phyloP scores from a whole-genome alignment of 2,797 vertebrate genomes.

The Enteromius mattozi region DNA sequence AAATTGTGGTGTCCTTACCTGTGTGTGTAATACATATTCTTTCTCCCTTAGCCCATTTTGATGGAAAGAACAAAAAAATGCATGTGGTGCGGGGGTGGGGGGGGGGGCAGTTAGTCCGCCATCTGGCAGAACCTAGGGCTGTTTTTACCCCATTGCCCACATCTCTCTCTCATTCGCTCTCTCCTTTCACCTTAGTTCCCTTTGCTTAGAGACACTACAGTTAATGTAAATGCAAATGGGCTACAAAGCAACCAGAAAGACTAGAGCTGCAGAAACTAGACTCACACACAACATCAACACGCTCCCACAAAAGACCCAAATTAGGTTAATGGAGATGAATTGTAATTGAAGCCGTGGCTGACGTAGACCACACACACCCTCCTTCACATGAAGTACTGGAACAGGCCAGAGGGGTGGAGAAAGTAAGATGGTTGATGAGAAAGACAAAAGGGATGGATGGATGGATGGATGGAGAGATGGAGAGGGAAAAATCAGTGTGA shows the following conservation, averaged over 20 bases:
- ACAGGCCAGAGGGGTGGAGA: slow-evolving; percentile 19
- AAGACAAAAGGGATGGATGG: neutral
- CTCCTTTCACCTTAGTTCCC: slow-evolving; percentile 34
- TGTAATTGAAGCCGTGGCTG: slow-evolving; percentile 75
- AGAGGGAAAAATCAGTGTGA: slow-evolving; percentile 54
- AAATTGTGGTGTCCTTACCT: slow-evolving; percentile 32
- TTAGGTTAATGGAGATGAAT: slow-evolving; percentile 84
- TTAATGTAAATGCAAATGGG: slow-evolving; percentile 33
- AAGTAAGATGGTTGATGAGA: slow-evolving; percentile 20
- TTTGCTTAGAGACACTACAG: slow-evolving; percentile 45
- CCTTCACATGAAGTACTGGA: slow-evolving; percentile 19
- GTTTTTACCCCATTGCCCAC: slow-evolving; percentile 81
- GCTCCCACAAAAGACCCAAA: slow-evolving; percentile 66
- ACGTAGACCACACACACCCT: slow-evolving; percentile 66
- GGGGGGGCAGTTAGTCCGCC: slow-evolving; percentile 68
- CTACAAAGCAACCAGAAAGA: slow-evolving; percentile 44
- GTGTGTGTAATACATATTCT: slow-evolving; percentile 37
- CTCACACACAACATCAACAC: slow-evolving; percentile 48
- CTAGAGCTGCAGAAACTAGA: slow-evolving; percentile 19
- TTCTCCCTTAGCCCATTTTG: slow-evolving; percentile 33
- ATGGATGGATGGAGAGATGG: neutral
- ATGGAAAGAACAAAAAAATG: slow-evolving; percentile 49
- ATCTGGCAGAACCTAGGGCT: slow-evolving; percentile 83
- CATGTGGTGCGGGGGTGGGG: neutral
- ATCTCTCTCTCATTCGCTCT: slow-evolving; percentile 25